Conservation (phyloP, 64 coral and sea anemone species). For the Hydrozoanthus tunicans region DNA sequence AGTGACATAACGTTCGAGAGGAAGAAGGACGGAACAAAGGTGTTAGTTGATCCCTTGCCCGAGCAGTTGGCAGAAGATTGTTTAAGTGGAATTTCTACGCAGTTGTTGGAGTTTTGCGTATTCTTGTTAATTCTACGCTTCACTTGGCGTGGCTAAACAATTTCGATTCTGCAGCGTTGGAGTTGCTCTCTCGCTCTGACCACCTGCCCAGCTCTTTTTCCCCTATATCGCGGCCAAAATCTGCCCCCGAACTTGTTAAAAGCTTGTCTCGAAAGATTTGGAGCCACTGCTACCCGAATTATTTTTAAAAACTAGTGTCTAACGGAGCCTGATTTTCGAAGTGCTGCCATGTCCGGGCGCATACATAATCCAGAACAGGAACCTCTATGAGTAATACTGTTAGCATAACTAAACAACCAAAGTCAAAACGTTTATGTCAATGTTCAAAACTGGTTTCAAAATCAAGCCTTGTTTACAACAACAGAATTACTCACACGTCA, state of each 20-base stretch:
- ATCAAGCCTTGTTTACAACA: too few relatives aligned
- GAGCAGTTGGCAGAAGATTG: not conserved
- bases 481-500: too few relatives aligned
- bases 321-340: not conserved
- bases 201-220: too few relatives aligned
- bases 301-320: conserved; percentile 4
- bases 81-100: not conserved
- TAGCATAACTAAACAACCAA: too few relatives aligned
- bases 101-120: not conserved
- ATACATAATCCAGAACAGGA: not conserved
- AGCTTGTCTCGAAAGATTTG: not conserved
- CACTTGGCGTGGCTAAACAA: too few relatives aligned
- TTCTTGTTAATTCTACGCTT: too few relatives aligned
- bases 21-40: conserved; percentile 7
- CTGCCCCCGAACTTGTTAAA: not conserved
- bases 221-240: not conserved
- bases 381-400: too few relatives aligned
- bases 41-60: not conserved
- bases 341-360: not conserved
- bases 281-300: not conserved
- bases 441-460: too few relatives aligned
- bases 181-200: too few relatives aligned
- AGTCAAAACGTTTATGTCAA: too few relatives aligned
- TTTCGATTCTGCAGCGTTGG: too few relatives aligned
- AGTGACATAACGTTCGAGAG: not conserved